These are phyloP conservation scores for Chiloscyllium plagiosum DNA, from an alignment of 2,113 vertebrate species.

Conservation along the genomic window DNA sequence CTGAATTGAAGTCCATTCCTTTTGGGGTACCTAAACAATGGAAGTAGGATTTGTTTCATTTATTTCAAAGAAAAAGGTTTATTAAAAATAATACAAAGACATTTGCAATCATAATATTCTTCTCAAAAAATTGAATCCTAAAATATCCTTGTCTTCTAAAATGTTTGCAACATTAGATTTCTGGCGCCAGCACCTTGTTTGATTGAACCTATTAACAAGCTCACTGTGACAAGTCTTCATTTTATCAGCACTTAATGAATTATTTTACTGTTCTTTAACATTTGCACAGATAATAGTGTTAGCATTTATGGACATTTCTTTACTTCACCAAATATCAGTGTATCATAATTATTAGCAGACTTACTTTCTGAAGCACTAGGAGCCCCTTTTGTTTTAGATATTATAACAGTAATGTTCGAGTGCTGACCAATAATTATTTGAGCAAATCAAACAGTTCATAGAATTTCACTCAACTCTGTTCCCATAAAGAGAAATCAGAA, in stretches of 20 bases:
- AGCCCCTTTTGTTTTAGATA: neutral
- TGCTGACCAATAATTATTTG: neutral
- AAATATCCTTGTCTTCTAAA: neutral
- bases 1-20: slow-evolving; percentile 65
- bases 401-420: neutral
- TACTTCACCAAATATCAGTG: neutral
- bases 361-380: neutral
- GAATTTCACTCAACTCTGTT: neutral
- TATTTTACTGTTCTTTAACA: neutral
- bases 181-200: neutral
- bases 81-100: neutral
- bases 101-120: neutral
- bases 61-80: neutral
- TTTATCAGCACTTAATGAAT: neutral
- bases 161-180: neutral
- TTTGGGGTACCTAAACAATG: slow-evolving; percentile 66
- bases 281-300: neutral
- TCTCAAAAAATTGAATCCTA: neutral
- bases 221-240: neutral
- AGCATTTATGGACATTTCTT: neutral
- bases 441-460: neutral
- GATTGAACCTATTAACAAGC: neutral
- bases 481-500: neutral
- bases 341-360: neutral
- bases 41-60: neutral